Evolutionary conservation across 2,888 invertebrate genomes (phyloP).

Genomic region (Sycophila texana): DNA sequence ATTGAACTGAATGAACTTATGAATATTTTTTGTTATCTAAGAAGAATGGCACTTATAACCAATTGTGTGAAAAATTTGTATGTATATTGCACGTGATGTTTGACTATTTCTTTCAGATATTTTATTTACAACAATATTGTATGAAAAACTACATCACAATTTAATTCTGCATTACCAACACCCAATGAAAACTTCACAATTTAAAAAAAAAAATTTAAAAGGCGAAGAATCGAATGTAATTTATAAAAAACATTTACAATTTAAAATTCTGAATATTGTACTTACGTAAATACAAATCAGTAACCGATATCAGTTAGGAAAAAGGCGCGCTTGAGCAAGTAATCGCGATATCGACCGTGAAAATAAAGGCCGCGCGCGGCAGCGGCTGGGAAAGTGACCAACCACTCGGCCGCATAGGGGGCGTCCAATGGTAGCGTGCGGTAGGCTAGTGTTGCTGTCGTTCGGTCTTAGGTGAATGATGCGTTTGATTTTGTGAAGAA

Average conservation of each 20-base stretch:
- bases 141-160: not conserved
- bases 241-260: too few species aligned
- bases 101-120: not conserved
- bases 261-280: too few species aligned
- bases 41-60: not conserved
- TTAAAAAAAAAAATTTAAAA: not conserved
- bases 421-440: conserved; percentile 42
- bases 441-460: conserved; percentile 49
- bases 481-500: conserved; percentile 54
- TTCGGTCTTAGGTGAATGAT: conserved; percentile 45
- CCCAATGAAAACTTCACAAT: conserved; percentile 10
- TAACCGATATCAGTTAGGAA: not conserved
- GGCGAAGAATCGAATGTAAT: too few species aligned
- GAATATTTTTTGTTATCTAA: not conserved
- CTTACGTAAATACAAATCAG: too few species aligned
- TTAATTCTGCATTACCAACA: not conserved
- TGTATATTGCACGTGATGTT: not conserved
- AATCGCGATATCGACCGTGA: conserved; percentile 40
- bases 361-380: not conserved
- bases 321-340: conserved; percentile 2
- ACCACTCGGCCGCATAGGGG: conserved; percentile 19
- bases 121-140: conserved; percentile 1
- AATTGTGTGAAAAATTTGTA: not conserved
- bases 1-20: conserved; percentile 1
- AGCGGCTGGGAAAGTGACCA: not conserved